Evolutionary conservation across 2,113 vertebrate species (phyloP).

Genomic region (Brienomyrus brachyistius): DNA sequence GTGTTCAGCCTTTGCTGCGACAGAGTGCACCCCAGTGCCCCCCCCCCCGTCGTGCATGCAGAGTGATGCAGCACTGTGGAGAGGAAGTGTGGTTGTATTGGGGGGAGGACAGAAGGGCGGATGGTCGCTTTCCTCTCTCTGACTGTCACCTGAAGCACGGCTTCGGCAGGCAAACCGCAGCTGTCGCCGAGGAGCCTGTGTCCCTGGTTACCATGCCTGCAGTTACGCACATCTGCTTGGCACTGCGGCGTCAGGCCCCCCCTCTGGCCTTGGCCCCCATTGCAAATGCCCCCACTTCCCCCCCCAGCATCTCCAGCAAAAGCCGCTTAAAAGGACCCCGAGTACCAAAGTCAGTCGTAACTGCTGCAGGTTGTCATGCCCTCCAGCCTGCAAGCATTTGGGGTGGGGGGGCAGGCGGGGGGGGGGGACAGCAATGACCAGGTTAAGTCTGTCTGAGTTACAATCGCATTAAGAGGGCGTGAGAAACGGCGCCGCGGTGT

Average conservation of each 20-base stretch:
- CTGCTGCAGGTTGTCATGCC: neutral
- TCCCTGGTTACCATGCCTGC: neutral
- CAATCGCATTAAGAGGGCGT: neutral
- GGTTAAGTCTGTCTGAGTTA: neutral
- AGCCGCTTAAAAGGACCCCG: neutral
- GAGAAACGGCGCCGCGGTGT: neutral
- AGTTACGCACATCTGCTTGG: neutral
- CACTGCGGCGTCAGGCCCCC: neutral
- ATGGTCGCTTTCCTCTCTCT: neutral
- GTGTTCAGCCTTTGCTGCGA: neutral
- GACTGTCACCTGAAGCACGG: neutral
- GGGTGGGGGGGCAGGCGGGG: neutral
- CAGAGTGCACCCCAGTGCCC: neutral
- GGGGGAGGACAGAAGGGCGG: neutral
- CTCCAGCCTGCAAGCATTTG: neutral
- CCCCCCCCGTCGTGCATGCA: neutral
- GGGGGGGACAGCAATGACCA: neutral
- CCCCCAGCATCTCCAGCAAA: neutral
- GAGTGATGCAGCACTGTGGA: neutral
- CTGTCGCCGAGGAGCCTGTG: neutral
- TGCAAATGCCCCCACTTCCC: too few relatives aligned
- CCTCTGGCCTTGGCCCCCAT: neutral
- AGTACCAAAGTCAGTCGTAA: neutral
- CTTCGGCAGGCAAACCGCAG: neutral
- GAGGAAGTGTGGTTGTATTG: neutral